These are phyloP conservation scores for Micromys minutus DNA, from an alignment of 2,113 vertebrate genomes.

Conservation along the genomic window DNA sequence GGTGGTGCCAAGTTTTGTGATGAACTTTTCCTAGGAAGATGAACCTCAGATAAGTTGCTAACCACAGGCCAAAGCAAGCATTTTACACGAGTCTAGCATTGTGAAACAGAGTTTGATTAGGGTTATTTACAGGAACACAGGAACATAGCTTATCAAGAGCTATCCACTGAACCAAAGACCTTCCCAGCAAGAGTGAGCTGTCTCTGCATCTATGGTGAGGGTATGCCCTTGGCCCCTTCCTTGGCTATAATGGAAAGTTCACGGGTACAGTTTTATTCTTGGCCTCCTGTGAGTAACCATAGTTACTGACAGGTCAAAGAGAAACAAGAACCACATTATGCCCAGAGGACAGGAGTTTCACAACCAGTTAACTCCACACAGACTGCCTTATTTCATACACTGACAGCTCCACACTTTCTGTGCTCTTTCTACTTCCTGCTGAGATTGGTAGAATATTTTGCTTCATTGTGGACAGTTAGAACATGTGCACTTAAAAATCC, in stretches of 20 bases:
- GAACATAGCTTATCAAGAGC: background rate
- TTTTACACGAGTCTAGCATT: background rate
- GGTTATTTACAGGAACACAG: background rate
- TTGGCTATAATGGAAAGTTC: background rate
- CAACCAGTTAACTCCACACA: background rate
- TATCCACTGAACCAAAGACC: too few species aligned
- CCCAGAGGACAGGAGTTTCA: background rate
- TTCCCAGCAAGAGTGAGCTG: background rate
- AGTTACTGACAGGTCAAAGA: too few species aligned
- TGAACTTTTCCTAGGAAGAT: background rate
- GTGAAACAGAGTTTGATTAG: background rate
- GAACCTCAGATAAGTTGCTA: background rate
- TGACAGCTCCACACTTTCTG: background rate
- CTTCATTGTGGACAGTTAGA: background rate
- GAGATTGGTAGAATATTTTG: background rate
- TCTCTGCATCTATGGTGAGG: fast-evolving
- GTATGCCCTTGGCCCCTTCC: background rate
- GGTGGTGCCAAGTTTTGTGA: background rate
- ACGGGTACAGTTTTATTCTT: background rate
- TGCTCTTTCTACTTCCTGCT: background rate
- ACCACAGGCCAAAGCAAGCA: background rate
- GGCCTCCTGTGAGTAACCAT: background rate
- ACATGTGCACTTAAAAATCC: background rate
- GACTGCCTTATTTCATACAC: background rate
- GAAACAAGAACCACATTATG: background rate